Percentiles rank a stretch among this genome's conserved stretches.
phyloP scores from a whole-genome alignment of 2,113 vertebrate species.

The Gadus chalcogrammus region DNA sequence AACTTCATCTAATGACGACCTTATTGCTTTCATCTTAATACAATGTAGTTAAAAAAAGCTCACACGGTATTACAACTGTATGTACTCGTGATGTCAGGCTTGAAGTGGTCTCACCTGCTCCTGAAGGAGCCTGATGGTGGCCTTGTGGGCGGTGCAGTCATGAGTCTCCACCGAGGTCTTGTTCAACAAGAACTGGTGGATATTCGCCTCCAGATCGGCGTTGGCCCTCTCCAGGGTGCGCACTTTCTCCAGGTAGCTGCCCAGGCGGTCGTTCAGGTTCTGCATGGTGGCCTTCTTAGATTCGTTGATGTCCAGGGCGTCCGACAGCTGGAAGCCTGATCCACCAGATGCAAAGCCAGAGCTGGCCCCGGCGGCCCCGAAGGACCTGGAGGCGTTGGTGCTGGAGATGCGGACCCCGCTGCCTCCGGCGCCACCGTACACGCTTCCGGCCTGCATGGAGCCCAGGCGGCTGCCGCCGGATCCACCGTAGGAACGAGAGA shows the following conservation, averaged over 20 bases:
- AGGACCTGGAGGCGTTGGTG: conserved; percentile 5
- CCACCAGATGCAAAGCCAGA: neutral
- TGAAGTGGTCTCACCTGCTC: conserved; percentile 55
- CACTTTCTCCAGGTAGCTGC: conserved; percentile 70
- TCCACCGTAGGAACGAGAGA: neutral
- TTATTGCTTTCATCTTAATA: too few species aligned
- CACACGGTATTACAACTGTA: too few species aligned
- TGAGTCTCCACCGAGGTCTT: conserved; percentile 37
- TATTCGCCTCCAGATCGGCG: conserved; percentile 68
- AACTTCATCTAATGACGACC: too few species aligned
- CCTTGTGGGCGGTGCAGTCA: conserved; percentile 46
- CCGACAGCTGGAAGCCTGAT: conserved; percentile 6
- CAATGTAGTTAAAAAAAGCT: too few species aligned
- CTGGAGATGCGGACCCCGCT: conserved; percentile 38
- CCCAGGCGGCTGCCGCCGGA: neutral
- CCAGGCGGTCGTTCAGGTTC: conserved; percentile 75
- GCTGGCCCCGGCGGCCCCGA: neutral
- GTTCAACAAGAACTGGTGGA: conserved; percentile 63
- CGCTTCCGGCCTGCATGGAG: conserved; percentile 35
- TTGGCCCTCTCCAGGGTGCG: conserved; percentile 68
- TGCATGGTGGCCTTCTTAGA: conserved; percentile 73
- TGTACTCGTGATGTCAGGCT: too few species aligned
- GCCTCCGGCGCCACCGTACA: conserved; percentile 59
- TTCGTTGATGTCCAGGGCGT: conserved; percentile 21
- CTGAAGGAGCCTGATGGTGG: conserved; percentile 58